Evolutionary conservation across 2,797 vertebrate species (phyloP).

Genomic region (Stomatorhinus walkeri): DNA sequence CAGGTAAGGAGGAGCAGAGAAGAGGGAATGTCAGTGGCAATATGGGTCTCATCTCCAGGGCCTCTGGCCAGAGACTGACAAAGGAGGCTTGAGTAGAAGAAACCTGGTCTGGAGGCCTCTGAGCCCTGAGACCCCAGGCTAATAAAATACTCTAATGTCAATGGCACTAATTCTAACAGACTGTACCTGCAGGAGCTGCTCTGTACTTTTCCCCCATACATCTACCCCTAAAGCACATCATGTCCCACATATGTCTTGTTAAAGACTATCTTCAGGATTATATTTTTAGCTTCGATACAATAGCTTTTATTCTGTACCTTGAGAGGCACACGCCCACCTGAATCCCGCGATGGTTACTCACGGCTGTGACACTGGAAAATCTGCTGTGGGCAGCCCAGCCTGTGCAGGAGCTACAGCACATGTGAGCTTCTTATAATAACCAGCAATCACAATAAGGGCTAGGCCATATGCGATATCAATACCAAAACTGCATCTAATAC

Average conservation of each 20-base stretch:
- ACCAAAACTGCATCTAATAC: not conserved
- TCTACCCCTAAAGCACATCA: not conserved
- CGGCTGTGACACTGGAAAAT: not conserved
- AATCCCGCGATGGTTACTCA: not conserved
- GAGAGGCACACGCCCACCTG: slow-evolving; percentile 5
- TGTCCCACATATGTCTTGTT: slow-evolving; percentile 21
- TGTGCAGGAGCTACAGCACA: not conserved
- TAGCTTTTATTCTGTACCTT: slow-evolving; percentile 16
- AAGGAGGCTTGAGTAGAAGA: not conserved
- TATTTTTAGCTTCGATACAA: slow-evolving; percentile 27
- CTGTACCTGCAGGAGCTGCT: not conserved
- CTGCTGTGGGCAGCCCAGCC: not conserved
- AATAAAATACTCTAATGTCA: not conserved
- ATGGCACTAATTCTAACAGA: not conserved
- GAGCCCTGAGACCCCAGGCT: not conserved
- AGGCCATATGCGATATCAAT: not conserved
- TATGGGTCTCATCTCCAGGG: slow-evolving; percentile 20
- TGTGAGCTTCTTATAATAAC: not conserved
- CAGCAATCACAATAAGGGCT: not conserved
- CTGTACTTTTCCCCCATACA: not conserved
- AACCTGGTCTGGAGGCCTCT: not conserved
- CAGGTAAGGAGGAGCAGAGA: not conserved
- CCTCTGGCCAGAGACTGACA: not conserved
- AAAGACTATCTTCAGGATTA: slow-evolving; percentile 19
- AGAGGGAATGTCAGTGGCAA: slow-evolving; percentile 6